A percentile compares a stretch with the other conserved stretches of the same genome.
phyloP scores from a whole-genome alignment of 2,797 vertebrate species.

The Buphagus erythrorhynchus region DNA sequence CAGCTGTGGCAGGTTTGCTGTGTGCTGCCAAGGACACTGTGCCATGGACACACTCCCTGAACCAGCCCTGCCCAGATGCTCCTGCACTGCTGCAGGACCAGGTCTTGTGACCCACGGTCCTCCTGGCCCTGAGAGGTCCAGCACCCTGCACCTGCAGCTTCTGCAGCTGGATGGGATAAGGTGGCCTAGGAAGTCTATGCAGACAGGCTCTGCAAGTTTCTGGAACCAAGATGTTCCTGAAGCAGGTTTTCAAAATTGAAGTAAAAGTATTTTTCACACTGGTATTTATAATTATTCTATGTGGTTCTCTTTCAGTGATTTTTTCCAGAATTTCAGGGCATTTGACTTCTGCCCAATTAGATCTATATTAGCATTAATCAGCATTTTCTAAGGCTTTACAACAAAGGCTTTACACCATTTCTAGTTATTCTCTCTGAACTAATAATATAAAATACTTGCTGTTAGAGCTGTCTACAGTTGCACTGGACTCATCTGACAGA shows the following conservation, averaged over 20 bases:
- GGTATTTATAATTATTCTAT: background rate
- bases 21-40: rapidly evolving
- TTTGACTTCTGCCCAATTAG: background rate
- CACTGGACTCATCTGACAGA: background rate
- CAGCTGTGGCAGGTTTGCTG: background rate
- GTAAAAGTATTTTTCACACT: background rate
- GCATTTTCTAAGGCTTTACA: background rate
- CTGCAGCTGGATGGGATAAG: background rate
- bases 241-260: background rate
- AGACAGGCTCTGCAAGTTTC: background rate
- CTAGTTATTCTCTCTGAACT: background rate
- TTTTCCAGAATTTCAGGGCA: background rate
- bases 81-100: background rate
- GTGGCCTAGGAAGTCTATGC: background rate
- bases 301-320: background rate
- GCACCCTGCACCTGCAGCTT: background rate
- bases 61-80: background rate
- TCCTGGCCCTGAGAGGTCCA: background rate
- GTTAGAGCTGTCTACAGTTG: background rate
- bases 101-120: rapidly evolving
- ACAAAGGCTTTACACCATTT: background rate
- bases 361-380: background rate
- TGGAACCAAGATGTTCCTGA: background rate
- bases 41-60: rapidly evolving
- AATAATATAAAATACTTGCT: background rate